phyloP scores from a whole-genome alignment of 1,140 invertebrate genomes.

The Portunus trituberculatus region DNA sequence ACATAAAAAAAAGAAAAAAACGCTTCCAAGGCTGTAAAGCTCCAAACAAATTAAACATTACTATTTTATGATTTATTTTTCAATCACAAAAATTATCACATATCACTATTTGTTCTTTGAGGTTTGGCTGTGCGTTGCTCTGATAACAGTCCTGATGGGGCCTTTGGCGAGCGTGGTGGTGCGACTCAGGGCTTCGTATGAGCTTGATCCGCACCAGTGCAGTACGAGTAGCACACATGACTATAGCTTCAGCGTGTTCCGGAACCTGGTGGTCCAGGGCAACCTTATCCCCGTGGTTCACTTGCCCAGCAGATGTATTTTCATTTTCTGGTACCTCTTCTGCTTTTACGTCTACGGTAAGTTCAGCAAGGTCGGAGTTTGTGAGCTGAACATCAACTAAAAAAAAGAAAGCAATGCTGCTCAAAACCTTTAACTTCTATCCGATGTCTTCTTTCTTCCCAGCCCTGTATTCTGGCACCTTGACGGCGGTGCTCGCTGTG shows the following conservation, averaged over 20 bases:
- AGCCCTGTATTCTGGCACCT: constrained; percentile 58
- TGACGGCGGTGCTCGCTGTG: constrained; percentile 46
- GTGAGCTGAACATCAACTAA: not conserved
- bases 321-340: constrained; percentile 61
- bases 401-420: not conserved
- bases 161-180: not conserved
- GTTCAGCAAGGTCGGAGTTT: not conserved
- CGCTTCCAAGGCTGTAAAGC: not conserved
- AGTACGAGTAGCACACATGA: not conserved
- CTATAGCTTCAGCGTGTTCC: constrained; percentile 37
- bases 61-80: not conserved
- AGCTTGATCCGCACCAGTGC: not conserved
- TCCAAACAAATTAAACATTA: not conserved
- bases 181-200: not conserved
- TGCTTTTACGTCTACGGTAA: constrained; percentile 56
- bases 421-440: not conserved
- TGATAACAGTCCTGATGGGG: not conserved
- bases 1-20: no score
- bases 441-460: not conserved
- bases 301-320: constrained; percentile 10
- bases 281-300: not conserved
- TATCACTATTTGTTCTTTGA: not conserved
- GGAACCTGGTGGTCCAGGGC: constrained; percentile 40
- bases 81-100: no score
- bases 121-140: constrained; percentile 39